Conservation (phyloP, 2,888 invertebrate genomes). For the Tupiocoris notatus region DNA sequence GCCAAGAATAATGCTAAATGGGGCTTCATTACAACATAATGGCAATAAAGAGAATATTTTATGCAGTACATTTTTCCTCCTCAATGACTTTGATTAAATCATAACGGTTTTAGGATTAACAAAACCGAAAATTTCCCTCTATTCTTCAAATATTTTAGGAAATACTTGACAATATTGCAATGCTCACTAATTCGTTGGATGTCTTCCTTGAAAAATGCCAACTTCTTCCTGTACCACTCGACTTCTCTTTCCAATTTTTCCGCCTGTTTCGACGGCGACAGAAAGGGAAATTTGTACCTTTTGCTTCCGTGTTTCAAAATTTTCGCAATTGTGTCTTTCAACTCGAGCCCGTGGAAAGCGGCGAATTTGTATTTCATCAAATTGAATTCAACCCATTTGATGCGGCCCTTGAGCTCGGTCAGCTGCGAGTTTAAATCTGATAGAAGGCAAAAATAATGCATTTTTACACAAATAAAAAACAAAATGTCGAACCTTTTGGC, state of each 20-base stretch:
- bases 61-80: too few relatives aligned
- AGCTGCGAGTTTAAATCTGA: constrained; percentile 27
- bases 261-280: not conserved
- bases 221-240: constrained; percentile 11
- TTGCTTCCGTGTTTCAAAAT: not conserved
- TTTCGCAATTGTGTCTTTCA: constrained; percentile 12
- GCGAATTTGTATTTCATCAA: constrained; percentile 37
- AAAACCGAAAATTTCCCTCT: too few relatives aligned
- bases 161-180: not conserved
- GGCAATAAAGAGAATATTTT: too few relatives aligned
- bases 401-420: constrained; percentile 19
- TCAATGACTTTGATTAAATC: too few relatives aligned
- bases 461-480: too few relatives aligned
- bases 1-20: too few relatives aligned
- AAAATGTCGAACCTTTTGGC: too few relatives aligned
- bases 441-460: too few relatives aligned
- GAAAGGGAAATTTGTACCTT: constrained; percentile 8
- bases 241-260: constrained; percentile 19
- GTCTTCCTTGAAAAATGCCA: constrained; percentile 27
- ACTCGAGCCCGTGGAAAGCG: constrained; percentile 8
- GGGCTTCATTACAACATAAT: too few relatives aligned
- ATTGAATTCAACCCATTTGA: constrained; percentile 36
- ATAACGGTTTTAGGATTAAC: too few relatives aligned
- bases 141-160: too few relatives aligned
- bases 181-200: constrained; percentile 25